phyloP scores from a whole-genome alignment of 1,140 invertebrate genomes.

The Zaprionus kolodkinae region DNA sequence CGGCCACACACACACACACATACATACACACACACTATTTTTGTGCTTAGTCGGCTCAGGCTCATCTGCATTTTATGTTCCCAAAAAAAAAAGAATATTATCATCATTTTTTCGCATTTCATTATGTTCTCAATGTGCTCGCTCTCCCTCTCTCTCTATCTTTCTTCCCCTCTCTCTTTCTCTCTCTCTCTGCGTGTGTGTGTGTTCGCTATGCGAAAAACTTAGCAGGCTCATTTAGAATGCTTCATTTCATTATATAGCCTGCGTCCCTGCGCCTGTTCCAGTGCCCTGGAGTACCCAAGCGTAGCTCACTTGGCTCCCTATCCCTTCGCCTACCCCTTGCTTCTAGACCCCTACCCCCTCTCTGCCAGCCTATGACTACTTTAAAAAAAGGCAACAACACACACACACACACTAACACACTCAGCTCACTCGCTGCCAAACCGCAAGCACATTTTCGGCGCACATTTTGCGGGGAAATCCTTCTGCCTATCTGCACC shows the following conservation, averaged over 20 bases:
- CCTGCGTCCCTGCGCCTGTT: constrained; percentile 26
- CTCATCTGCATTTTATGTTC: constrained; percentile 82
- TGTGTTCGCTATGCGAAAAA: constrained; percentile 67
- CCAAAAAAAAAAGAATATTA: constrained; percentile 63
- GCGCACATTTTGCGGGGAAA: constrained; percentile 79
- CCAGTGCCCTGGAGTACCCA: background rate
- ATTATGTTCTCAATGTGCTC: constrained; percentile 52
- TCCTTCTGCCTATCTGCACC: constrained; percentile 55
- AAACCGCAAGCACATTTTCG: constrained; percentile 70
- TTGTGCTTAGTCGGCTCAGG: constrained; percentile 80
- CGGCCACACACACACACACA: constrained; percentile 57
- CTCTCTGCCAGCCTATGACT: constrained; percentile 39
- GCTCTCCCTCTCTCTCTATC: background rate
- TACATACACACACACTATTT: constrained; percentile 59
- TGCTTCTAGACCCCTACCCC: constrained; percentile 13
- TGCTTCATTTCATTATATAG: constrained; percentile 79
- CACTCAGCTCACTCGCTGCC: constrained; percentile 70
- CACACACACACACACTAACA: constrained; percentile 25
- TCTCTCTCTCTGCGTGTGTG: constrained; percentile 35
- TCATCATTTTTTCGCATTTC: constrained; percentile 81
- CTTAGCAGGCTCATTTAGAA: constrained; percentile 80
- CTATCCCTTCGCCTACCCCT: background rate
- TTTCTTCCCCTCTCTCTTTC: too few relatives aligned
- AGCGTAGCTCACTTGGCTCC: background rate
- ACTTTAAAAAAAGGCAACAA: constrained; percentile 39